Evolutionary conservation across 2,113 vertebrate species (phyloP).

Genomic region (Brachyistius frenatus): DNA sequence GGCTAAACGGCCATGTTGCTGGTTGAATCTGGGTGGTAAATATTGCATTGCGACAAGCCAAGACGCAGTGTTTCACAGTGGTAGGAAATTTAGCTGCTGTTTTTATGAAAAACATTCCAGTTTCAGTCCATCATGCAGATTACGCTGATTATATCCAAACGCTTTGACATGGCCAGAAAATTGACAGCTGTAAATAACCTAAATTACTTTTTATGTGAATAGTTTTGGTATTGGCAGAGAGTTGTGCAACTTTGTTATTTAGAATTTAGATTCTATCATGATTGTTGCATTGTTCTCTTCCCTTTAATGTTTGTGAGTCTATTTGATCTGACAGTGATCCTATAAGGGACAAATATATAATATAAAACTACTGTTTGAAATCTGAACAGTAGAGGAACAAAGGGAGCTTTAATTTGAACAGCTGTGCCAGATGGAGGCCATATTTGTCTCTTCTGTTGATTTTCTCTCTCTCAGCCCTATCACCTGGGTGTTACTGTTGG

Average conservation of each 20-base stretch:
- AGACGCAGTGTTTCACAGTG: conserved; percentile 39
- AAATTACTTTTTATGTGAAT: neutral
- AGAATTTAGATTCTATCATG: neutral
- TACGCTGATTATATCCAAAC: conserved; percentile 30
- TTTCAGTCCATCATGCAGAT: conserved; percentile 30
- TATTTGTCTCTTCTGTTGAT: conserved; percentile 49
- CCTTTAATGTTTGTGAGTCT: neutral
- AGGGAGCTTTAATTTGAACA: conserved; percentile 34
- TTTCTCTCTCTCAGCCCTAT: conserved; percentile 64
- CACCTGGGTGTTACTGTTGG: conserved; percentile 88
- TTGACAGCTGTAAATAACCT: neutral
- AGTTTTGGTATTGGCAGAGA: neutral
- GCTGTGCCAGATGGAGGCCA: conserved; percentile 54
- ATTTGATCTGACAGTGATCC: neutral
- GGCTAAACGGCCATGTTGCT: conserved; percentile 55
- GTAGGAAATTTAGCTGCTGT: conserved; percentile 37
- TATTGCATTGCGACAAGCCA: conserved; percentile 52
- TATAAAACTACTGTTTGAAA: conserved; percentile 11
- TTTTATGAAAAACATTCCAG: conserved; percentile 30
- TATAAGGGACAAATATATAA: neutral
- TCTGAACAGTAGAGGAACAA: conserved; percentile 27
- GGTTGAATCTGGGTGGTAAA: conserved; percentile 60
- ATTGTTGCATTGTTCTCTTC: neutral
- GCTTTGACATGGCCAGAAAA: neutral
- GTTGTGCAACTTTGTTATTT: neutral